Evolutionary conservation across 92 coral and sea anemone species (phyloP).

Genomic region (Epizoanthus illoricatus): DNA sequence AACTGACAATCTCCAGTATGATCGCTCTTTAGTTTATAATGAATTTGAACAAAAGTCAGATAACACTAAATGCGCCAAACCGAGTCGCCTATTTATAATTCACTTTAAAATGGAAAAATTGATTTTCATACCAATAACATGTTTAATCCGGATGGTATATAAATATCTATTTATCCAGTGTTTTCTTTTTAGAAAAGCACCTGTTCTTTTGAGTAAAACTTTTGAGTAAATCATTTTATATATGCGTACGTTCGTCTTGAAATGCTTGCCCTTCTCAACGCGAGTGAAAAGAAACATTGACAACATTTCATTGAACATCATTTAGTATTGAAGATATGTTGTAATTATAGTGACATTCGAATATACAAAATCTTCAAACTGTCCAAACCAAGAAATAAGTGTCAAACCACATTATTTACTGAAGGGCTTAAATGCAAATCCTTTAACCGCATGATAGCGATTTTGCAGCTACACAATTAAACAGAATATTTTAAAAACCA

Average conservation of each 20-base stretch:
- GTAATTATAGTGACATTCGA: background rate
- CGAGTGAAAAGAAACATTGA: background rate
- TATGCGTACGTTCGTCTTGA: too few species aligned
- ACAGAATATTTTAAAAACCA: background rate
- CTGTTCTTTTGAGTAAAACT: conserved; percentile 4
- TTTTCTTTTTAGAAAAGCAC: background rate
- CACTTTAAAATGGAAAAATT: conserved; percentile 21
- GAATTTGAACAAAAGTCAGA: background rate
- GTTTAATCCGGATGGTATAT: background rate
- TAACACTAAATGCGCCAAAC: background rate
- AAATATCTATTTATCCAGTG: background rate
- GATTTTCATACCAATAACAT: background rate
- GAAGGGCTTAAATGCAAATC: conserved; percentile 32
- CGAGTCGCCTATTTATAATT: background rate
- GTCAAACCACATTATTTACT: background rate
- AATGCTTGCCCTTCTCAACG: too few species aligned
- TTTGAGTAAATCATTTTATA: background rate
- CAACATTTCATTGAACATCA: background rate
- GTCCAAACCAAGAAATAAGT: background rate
- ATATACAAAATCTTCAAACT: background rate
- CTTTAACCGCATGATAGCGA: background rate
- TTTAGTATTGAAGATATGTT: background rate
- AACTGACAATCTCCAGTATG: background rate
- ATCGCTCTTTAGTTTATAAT: too few species aligned
- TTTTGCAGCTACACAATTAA: conserved; percentile 3